Evolutionary conservation across 2,113 vertebrate species (phyloP).

Genomic region (Vimba vimba): DNA sequence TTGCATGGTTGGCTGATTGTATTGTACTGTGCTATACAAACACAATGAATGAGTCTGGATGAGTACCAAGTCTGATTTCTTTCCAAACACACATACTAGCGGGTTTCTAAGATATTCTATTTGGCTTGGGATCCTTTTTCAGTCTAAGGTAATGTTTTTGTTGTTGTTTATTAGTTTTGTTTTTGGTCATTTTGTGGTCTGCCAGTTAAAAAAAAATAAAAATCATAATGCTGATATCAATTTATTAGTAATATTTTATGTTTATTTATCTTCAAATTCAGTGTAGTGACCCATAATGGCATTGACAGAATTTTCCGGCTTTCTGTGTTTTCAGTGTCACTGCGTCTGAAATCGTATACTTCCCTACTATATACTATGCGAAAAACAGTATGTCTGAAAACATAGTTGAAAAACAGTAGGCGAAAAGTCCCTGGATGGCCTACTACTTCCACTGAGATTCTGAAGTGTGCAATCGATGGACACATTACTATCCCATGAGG

Average conservation of each 20-base stretch:
- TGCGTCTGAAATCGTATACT: too few species aligned
- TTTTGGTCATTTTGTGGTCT: not conserved
- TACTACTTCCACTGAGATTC: too few species aligned
- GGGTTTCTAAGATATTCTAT: not conserved
- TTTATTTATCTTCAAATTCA: not conserved
- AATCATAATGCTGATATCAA: not conserved
- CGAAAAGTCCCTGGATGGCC: too few species aligned
- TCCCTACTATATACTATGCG: too few species aligned
- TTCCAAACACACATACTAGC: constrained; percentile 10
- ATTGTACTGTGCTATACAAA: constrained; percentile 26
- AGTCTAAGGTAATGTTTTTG: not conserved
- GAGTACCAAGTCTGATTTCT: not conserved
- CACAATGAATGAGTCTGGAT: constrained; percentile 29
- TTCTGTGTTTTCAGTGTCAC: too few species aligned
- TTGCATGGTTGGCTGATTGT: constrained; percentile 28
- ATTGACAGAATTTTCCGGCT: too few species aligned
- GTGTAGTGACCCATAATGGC: not conserved
- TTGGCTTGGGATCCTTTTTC: not conserved
- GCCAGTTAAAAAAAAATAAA: not conserved
- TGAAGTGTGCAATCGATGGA: too few species aligned
- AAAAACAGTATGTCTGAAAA: too few species aligned
- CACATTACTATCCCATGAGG: too few species aligned
- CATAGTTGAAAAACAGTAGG: too few species aligned
- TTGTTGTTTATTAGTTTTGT: too few species aligned
- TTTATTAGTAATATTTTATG: not conserved